Conservation (phyloP, 2,113 vertebrate genomes). For the Gila orcuttii region DNA sequence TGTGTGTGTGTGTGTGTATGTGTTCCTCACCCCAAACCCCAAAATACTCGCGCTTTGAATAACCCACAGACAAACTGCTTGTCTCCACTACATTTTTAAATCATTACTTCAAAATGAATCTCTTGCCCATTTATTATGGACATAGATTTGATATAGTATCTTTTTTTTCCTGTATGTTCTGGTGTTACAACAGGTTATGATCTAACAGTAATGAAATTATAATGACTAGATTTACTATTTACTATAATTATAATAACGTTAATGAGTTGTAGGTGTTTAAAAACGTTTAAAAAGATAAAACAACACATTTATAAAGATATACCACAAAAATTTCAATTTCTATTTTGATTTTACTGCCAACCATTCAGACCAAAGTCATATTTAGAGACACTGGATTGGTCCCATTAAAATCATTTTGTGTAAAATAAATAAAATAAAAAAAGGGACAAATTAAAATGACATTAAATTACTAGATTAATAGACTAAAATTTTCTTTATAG, state of each 20-base stretch:
- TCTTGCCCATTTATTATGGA: not conserved
- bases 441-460: not conserved
- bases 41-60: conserved; percentile 30
- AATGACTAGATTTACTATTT: not conserved
- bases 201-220: not conserved
- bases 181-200: not conserved
- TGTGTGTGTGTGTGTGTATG: conserved; percentile 33
- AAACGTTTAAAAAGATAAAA: not conserved
- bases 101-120: conserved; percentile 14
- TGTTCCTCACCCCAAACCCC: conserved; percentile 44
- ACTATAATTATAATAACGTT: too few species aligned
- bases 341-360: not conserved
- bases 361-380: not conserved
- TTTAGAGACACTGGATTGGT: not conserved
- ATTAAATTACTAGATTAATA: not conserved
- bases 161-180: not conserved
- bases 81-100: not conserved
- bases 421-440: not conserved
- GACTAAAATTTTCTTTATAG: not conserved
- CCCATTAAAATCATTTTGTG: not conserved
- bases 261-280: not conserved
- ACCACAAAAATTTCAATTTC: conserved; percentile 1
- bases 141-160: not conserved
- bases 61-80: conserved; percentile 42
- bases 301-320: not conserved